Base-by-base conservation (phyloP, 1,140 invertebrate genomes). In the Brachionus rubens region DNA sequence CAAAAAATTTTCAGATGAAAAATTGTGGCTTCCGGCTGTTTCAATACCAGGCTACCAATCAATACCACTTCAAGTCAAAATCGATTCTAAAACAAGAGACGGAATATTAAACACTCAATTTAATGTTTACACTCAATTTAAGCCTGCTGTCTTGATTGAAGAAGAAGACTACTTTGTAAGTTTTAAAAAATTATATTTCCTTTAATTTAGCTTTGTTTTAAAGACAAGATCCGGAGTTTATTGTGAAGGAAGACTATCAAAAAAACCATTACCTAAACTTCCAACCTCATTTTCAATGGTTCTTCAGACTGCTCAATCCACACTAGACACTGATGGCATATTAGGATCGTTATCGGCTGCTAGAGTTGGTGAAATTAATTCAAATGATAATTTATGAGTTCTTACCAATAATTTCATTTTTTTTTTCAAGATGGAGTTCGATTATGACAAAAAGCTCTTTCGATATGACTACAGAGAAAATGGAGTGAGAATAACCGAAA, bases 361-460 rank as follows among this genome's bases (percentile, higher is more conserved):
- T 50, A 16, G 43, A 72, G 46, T 50, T 21, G 30, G 46, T 40
- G 10, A 28, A 30, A 14, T 12, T 7, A n/a, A 19, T 3, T 21
- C 1, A 4, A n/a, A 14, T 43, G 28, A 50, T 52, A 14, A 56
- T 56, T 12, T 28, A 7, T 5, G 30, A 56, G 12, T 19, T 56
- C 3, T 28, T 28, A 7, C 6, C 16, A 10, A 56, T 50, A 16
- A 41, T 24, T 7, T 21, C 10, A 14, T 10, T n/a, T 4, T 12
- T 46, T 21, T 36, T 50, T 21, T 40, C 1, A 50, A 72, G 68
- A 40, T 40, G n/a, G 68, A 72, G 50, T 50, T 50, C 1, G 68
- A 72, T 24, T 72, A 72, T 40, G 68, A 72, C 30, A 72, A 50
- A 19, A 72, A 72, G 40, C 68, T 72, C 16, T 72, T 41, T 50